These are phyloP conservation scores for Psilanteris sp. DNA, from an alignment of 1,140 invertebrate genomes.

Conservation along the genomic window DNA sequence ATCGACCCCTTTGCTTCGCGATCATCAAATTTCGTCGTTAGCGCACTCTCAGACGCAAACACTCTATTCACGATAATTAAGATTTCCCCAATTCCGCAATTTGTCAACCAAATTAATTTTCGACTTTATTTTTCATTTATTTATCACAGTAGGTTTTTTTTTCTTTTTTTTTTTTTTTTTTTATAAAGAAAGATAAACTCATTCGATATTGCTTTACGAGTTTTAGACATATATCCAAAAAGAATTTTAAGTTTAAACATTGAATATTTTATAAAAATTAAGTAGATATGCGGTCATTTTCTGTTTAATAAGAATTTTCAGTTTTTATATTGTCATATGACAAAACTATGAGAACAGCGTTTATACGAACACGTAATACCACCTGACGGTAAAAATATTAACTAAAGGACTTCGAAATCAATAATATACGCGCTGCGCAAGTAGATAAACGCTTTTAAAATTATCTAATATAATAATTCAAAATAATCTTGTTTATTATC, in stretches of 20 bases:
- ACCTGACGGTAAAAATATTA: conserved; percentile 67
- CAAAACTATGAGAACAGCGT: too few species aligned
- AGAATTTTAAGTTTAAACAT: too few species aligned
- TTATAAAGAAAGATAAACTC: too few species aligned
- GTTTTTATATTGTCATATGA: too few species aligned
- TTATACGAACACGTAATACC: conserved; percentile 55
- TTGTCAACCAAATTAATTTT: conserved; percentile 23
- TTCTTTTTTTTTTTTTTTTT: too few species aligned
- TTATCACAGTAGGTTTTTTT: neutral
- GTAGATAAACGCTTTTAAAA: conserved; percentile 65
- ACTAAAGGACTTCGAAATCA: conserved; percentile 68
- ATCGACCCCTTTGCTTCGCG: conserved; percentile 54
- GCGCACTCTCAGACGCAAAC: conserved; percentile 47
- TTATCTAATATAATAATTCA: neutral
- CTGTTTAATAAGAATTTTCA: too few species aligned
- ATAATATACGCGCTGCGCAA: conserved; percentile 64
- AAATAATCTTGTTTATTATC: too few species aligned
- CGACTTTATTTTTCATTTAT: neutral
- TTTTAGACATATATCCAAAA: too few species aligned
- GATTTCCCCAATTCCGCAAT: conserved; percentile 39
- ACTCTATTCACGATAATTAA: conserved; percentile 47
- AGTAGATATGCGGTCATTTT: too few species aligned
- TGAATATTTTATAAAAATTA: too few species aligned
- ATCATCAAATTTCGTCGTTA: conserved; percentile 66
- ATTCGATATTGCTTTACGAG: too few species aligned